Percentiles rank a stretch among this genome's conserved stretches.
Conservation (phyloP, 2,113 vertebrate genomes). For the Arothron firmamentum region DNA sequence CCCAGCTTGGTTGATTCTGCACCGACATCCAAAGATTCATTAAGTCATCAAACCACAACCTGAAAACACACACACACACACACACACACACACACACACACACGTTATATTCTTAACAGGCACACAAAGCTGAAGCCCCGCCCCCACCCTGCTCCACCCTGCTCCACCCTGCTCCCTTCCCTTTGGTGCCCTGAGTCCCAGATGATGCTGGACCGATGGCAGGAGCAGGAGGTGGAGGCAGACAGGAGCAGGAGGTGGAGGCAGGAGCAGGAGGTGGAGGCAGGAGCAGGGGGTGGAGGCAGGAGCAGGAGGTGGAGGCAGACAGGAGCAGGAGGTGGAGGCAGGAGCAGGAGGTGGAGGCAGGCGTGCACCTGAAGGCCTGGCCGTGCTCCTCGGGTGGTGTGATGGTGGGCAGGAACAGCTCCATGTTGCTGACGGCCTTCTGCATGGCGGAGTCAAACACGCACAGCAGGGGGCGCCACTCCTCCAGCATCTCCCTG, state of each 20-base stretch:
- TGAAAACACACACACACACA: slow-evolving; percentile 57
- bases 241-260: too few relatives aligned
- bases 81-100: slow-evolving; percentile 19
- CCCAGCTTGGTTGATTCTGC: slow-evolving; percentile 95
- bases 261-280: too few relatives aligned
- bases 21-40: slow-evolving; percentile 89
- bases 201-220: too few relatives aligned
- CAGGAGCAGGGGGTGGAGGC: too few relatives aligned
- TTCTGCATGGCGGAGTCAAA: slow-evolving; percentile 94
- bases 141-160: slow-evolving; percentile 27
- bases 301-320: too few relatives aligned
- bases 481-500: slow-evolving; percentile 89
- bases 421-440: slow-evolving; percentile 89
- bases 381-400: slow-evolving; percentile 85
- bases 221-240: too few relatives aligned
- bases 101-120: slow-evolving; percentile 12
- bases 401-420: slow-evolving; percentile 92
- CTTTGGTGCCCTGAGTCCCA: not conserved
- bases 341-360: too few relatives aligned
- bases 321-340: too few relatives aligned
- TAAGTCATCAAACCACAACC: slow-evolving; percentile 93
- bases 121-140: slow-evolving; percentile 35
- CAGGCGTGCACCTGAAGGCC: slow-evolving; percentile 79
- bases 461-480: slow-evolving; percentile 91
- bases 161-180: slow-evolving; percentile 24